A percentile compares a stretch with the other conserved stretches of the same genome.
phyloP scores from a whole-genome alignment of 2,888 invertebrate species.

The Syrphus vitripennis region DNA sequence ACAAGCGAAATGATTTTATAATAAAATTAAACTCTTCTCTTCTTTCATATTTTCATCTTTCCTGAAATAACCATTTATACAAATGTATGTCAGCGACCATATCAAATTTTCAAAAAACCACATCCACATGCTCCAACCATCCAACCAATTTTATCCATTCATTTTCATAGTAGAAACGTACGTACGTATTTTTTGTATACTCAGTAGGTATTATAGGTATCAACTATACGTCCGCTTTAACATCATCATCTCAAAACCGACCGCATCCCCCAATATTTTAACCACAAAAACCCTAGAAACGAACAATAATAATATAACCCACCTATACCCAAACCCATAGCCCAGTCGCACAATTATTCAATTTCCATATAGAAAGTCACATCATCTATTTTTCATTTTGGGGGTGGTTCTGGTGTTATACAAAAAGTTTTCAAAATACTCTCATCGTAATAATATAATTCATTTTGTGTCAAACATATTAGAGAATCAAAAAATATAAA shows the following conservation, averaged over 20 bases:
- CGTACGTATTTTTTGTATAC: too few relatives aligned
- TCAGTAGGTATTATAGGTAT: constrained; percentile 10
- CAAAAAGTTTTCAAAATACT: constrained; percentile 19
- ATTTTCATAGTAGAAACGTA: too few relatives aligned
- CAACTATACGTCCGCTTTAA: constrained; percentile 20
- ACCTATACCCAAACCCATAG: background rate
- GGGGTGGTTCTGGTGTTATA: background rate
- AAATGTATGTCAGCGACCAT: background rate
- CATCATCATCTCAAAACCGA: constrained; percentile 16
- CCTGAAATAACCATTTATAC: background rate
- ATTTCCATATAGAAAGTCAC: background rate
- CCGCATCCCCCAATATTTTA: constrained; percentile 16
- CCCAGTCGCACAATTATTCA: constrained; percentile 11
- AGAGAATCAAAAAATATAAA: too few relatives aligned
- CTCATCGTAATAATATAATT: constrained; percentile 13
- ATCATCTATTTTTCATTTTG: background rate
- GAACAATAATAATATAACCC: constrained; percentile 9
- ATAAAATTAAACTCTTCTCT: background rate
- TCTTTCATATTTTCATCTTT: background rate
- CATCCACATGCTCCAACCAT: constrained; percentile 4
- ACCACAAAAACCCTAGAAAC: constrained; percentile 20
- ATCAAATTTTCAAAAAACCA: constrained; percentile 23
- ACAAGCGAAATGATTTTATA: background rate
- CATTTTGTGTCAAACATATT: constrained; percentile 6
- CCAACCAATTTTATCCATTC: background rate